Conservation (phyloP, 2,113 vertebrate genomes). For the Pollachius pollachius region DNA sequence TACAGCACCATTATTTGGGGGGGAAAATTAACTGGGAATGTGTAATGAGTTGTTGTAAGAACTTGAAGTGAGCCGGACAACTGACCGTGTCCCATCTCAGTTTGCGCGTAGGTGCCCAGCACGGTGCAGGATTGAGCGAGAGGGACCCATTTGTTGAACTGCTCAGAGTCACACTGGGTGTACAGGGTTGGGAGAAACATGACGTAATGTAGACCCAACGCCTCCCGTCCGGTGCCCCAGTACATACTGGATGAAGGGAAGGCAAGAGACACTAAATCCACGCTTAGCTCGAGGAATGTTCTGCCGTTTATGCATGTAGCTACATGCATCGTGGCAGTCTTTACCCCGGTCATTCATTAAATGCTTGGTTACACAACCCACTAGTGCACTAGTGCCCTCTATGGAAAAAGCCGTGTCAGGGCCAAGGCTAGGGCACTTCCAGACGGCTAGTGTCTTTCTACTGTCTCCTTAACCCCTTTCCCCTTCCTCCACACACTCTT, state of each 20-base stretch:
- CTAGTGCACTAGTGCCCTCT: too few species aligned
- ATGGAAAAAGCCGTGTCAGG: too few species aligned
- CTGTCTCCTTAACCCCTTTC: too few species aligned
- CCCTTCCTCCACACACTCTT: too few species aligned
- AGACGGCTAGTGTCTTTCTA: too few species aligned
- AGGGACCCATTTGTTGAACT: constrained; percentile 86
- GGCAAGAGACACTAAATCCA: constrained; percentile 20
- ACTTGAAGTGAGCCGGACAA: constrained; percentile 45
- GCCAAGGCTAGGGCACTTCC: too few species aligned
- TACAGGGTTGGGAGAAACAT: constrained; percentile 90
- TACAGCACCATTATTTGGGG: too few species aligned
- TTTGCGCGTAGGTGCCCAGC: constrained; percentile 95
- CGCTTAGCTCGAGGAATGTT: neutral
- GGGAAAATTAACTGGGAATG: too few species aligned
- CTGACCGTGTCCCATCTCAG: constrained; percentile 97
- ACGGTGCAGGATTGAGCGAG: constrained; percentile 73
- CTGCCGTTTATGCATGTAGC: neutral
- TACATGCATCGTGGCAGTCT: too few species aligned
- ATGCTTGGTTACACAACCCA: too few species aligned
- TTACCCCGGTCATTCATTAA: too few species aligned
- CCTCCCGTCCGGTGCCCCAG: constrained; percentile 49
- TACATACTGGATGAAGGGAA: constrained; percentile 56
- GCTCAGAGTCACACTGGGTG: constrained; percentile 81
- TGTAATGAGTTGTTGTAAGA: too few species aligned
- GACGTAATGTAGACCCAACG: constrained; percentile 81